Base-by-base conservation (phyloP, 2,888 invertebrate genomes). In the Oscheius sp. region DNA sequence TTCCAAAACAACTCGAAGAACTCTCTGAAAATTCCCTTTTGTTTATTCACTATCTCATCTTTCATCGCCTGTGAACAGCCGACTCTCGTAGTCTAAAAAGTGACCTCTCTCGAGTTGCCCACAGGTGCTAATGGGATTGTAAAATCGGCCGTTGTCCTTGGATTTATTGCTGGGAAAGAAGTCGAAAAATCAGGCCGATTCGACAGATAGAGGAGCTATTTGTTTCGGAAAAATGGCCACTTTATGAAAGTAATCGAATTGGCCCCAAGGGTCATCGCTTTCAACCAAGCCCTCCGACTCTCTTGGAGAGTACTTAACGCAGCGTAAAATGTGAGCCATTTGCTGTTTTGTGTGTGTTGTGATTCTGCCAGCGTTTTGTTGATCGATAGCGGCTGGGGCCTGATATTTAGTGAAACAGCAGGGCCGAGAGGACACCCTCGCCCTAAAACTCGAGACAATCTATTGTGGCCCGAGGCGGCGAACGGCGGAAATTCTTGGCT, bases 1-100 rank as follows among this genome's bases (percentile, higher is more conserved):
- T 27, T 75, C 70, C 37, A 82, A 73, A 57, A 84, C 80, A 52
- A 84, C 84, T 67, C 80, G 72, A 34, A 83, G 73, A 46, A 84
- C 80, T 48, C 83, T 74, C 84, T 84, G 77, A 42, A 65, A 17
- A 15, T 15, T n/a, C n/a, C 17, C 42, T 4, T 6, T 42, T 42
- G 15, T 12, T 42, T 42, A 15, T 17, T 15, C 42, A 42, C 17
- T 42, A 17, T 42, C 42, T 42, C 42, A 42, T 42, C 42, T 42
- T 42, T 42, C 42, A 42, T 42, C 42, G n/a, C 42, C n/a, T 42
- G 12, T 15, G 42, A 42, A 42, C 42, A 42, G 42, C 42, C 17
- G 42, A 42, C 17, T n/a, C 15, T 42, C 5, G 4, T 15, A n/a
- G 42, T 42, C 15, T 10, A 53, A 27, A 53, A 27, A 25, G 8